These are phyloP conservation scores for Caenorhabditis plicata DNA, from an alignment of 2,888 invertebrate species.

Conservation along the genomic window DNA sequence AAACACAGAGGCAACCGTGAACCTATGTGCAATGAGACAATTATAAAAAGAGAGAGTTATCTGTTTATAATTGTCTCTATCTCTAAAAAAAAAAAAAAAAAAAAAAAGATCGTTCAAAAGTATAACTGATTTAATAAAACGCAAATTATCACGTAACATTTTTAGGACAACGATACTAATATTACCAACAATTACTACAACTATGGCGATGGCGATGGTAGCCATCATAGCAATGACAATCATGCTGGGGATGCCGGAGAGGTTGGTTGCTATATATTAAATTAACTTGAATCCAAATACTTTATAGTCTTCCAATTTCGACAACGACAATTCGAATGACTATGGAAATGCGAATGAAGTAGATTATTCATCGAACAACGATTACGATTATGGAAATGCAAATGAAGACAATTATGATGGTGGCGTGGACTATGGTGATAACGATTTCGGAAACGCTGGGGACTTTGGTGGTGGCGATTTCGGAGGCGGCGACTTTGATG, in stretches of 20 bases:
- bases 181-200: conserved; percentile 54
- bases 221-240: conserved; percentile 9
- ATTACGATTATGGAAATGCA: conserved; percentile 30
- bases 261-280: background rate
- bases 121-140: too few relatives aligned
- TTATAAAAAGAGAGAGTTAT: too few relatives aligned
- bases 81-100: too few relatives aligned
- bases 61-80: too few relatives aligned
- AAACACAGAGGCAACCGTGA: too few relatives aligned
- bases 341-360: conserved; percentile 25
- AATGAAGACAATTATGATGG: conserved; percentile 23
- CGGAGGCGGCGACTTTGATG: conserved; percentile 18
- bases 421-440: conserved; percentile 8
- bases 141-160: too few relatives aligned
- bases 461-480: conserved; percentile 37
- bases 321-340: conserved; percentile 19
- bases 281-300: background rate
- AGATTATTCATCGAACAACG: conserved; percentile 18
- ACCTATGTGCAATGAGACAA: too few relatives aligned
- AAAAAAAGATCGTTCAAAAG: too few relatives aligned
- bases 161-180: conserved; percentile 59
- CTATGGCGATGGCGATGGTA: conserved; percentile 21
- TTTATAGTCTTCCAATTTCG: background rate
- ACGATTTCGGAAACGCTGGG: conserved; percentile 22
- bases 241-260: conserved; percentile 6